Evolutionary conservation across 2,888 invertebrate genomes (phyloP).

Genomic region (Hoplodrina blanda): DNA sequence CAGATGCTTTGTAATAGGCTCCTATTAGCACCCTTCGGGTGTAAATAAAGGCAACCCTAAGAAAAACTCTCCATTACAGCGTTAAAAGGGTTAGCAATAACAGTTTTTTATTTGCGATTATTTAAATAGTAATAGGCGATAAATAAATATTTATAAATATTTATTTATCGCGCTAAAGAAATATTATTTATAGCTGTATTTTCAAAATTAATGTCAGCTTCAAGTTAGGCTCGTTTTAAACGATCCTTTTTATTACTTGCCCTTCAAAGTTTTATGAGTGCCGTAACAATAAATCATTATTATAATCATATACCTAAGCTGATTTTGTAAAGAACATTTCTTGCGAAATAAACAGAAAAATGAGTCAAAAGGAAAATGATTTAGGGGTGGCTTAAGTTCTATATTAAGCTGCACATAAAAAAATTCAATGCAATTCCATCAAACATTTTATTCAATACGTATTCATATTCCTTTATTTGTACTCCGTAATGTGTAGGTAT

Average conservation of each 20-base stretch:
- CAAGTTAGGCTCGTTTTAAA: slow-evolving; percentile 37
- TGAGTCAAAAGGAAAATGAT: slow-evolving; percentile 15
- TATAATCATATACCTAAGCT: slow-evolving; percentile 48
- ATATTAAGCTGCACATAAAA: not conserved
- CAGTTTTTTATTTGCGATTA: not conserved
- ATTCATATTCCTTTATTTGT: too few species aligned
- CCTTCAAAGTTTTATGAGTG: slow-evolving; percentile 52
- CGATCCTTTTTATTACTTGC: slow-evolving; percentile 45
- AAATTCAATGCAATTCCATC: too few species aligned
- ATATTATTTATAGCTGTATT: slow-evolving; percentile 18
- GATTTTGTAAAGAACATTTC: slow-evolving; percentile 30
- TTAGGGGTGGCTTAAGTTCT: slow-evolving; percentile 1
- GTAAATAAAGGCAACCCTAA: too few species aligned
- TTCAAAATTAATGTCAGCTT: slow-evolving; percentile 44
- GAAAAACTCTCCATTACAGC: too few species aligned
- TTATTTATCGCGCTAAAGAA: slow-evolving; percentile 14
- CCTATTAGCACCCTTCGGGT: too few species aligned
- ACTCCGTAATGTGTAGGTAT: too few species aligned
- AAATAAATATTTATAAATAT: not conserved
- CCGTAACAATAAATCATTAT: slow-evolving; percentile 60
- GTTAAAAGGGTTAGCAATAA: not conserved
- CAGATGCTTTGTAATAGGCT: too few species aligned
- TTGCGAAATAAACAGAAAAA: slow-evolving; percentile 22
- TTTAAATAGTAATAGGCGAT: not conserved
- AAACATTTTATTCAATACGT: too few species aligned